These are phyloP conservation scores for Chiridota heheva DNA, from an alignment of 35 echinoderm and acorn worm genomes.

Conservation along the genomic window DNA sequence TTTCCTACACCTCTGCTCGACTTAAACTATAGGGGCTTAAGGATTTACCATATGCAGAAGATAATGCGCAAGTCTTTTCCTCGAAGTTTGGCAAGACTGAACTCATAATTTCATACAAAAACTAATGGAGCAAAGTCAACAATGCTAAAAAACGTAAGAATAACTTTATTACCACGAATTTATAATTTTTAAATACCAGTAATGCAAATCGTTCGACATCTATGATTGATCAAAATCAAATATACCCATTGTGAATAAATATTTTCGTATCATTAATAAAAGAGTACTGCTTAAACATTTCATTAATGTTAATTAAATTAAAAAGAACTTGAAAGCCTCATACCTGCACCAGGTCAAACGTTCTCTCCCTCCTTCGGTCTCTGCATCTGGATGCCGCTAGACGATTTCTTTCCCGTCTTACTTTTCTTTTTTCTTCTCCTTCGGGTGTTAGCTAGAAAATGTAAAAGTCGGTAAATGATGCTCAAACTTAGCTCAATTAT, in stretches of 20 bases:
- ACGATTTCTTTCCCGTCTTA: conserved; percentile 46
- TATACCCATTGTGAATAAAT: no score
- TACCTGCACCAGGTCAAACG: conserved; percentile 51
- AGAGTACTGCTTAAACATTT: neutral
- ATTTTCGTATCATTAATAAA: no score
- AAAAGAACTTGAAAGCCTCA: neutral
- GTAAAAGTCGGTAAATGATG: neutral
- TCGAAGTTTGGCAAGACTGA: no score
- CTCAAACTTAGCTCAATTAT: no score
- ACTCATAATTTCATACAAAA: no score
- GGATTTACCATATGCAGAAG: no score
- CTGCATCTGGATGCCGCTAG: conserved; percentile 56
- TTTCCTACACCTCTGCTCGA: no score
- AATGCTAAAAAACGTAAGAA: neutral
- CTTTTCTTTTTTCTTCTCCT: conserved; percentile 41
- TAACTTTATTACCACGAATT: neutral
- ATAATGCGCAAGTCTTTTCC: no score
- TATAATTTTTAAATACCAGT: neutral
- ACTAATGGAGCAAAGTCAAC: no score
- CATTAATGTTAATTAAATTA: neutral
- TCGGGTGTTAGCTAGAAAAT: conserved; percentile 53
- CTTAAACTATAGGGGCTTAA: no score
- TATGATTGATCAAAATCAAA: no score
- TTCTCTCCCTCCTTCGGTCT: conserved; percentile 51
- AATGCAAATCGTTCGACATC: neutral